Conservation (phyloP, 1,140 invertebrate species). For the Physella acuta region DNA sequence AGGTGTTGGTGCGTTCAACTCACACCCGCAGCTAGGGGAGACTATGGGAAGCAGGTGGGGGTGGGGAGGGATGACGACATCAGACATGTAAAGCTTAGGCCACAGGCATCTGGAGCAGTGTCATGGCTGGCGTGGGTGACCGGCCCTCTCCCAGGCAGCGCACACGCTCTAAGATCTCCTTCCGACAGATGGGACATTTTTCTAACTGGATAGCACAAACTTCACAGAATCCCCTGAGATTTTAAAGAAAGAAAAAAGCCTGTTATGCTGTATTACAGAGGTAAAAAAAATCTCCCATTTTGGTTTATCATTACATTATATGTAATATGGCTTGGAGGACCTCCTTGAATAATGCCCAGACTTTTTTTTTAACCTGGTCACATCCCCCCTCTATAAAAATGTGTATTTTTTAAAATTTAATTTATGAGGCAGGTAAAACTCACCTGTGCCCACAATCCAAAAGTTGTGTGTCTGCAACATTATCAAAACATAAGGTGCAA, state of each 20-base stretch:
- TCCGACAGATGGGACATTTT: constrained; percentile 86
- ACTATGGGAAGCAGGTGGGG: no score
- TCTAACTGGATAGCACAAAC: constrained; percentile 76
- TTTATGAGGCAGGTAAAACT: neutral
- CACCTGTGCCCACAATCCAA: constrained; percentile 75
- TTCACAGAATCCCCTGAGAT: constrained; percentile 78
- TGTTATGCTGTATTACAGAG: neutral
- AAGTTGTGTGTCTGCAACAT: constrained; percentile 73
- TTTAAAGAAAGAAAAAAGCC: neutral
- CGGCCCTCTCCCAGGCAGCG: neutral
- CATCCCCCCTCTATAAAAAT: no score
- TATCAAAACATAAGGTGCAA: constrained; percentile 86
- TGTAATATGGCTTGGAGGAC: no score
- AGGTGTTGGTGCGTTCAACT: no score
- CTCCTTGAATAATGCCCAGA: no score
- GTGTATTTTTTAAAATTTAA: no score
- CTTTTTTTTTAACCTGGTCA: no score
- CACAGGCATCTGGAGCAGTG: neutral
- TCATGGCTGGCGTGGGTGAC: neutral
- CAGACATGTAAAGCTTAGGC: no score
- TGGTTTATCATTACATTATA: no score
- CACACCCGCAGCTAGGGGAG: no score
- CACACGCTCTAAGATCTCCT: constrained; percentile 61
- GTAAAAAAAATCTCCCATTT: no score
- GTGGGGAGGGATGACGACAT: no score